phyloP scores from a whole-genome alignment of 2,797 vertebrate genomes.

The Acipenser transmontanus region DNA sequence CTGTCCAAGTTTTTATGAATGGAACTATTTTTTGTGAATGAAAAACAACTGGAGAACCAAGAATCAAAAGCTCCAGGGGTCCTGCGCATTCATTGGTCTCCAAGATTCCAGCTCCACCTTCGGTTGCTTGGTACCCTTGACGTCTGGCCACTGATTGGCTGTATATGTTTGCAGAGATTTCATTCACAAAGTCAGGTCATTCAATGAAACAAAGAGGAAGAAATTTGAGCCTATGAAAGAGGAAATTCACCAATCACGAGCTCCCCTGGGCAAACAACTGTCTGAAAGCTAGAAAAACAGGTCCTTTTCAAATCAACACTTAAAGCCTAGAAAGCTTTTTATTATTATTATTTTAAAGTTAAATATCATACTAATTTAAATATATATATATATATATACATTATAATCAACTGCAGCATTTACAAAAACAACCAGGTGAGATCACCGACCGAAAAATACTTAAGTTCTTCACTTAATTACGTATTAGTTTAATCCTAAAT shows the following conservation, averaged over 20 bases:
- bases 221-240: slow-evolving; percentile 68
- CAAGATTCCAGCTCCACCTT: slow-evolving; percentile 39
- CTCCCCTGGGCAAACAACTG: slow-evolving; percentile 40
- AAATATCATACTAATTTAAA: too few relatives aligned
- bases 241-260: slow-evolving; percentile 64
- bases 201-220: slow-evolving; percentile 62
- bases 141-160: slow-evolving; percentile 47
- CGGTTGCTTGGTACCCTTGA: slow-evolving; percentile 41
- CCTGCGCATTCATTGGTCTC: slow-evolving; percentile 43
- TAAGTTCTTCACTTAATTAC: too few relatives aligned
- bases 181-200: slow-evolving; percentile 70
- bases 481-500: too few relatives aligned
- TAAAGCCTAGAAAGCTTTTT: slow-evolving; percentile 27
- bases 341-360: neutral
- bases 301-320: slow-evolving; percentile 42
- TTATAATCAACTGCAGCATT: too few relatives aligned
- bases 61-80: slow-evolving; percentile 40
- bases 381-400: neutral
- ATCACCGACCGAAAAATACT: too few relatives aligned
- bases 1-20: slow-evolving; percentile 70
- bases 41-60: slow-evolving; percentile 74
- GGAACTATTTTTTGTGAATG: slow-evolving; percentile 74
- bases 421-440: too few relatives aligned
- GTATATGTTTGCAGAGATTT: slow-evolving; percentile 46
- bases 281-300: slow-evolving; percentile 46